These are phyloP conservation scores for Myripristis murdjan DNA, from an alignment of 2,797 vertebrate species.

Conservation along the genomic window DNA sequence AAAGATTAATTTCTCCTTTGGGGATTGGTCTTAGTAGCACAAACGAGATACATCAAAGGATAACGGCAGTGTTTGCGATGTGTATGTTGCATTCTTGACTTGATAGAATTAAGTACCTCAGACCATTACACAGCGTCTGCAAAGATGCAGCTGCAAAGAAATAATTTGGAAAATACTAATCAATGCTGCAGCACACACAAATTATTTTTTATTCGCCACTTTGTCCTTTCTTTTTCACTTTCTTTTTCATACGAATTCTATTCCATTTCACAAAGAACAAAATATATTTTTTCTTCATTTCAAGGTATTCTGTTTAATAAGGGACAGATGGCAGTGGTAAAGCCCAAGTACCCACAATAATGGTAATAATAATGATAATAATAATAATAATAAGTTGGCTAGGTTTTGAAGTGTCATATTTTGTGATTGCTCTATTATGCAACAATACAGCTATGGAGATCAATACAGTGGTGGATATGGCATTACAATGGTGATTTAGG, in stretches of 20 bases:
- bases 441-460: neutral
- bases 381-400: no score
- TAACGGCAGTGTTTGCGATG: neutral
- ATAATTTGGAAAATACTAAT: neutral
- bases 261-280: neutral
- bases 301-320: conserved; percentile 19
- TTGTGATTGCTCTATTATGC: neutral
- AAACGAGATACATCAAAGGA: neutral
- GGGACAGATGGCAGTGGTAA: conserved; percentile 4
- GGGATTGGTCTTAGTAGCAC: neutral
- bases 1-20: neutral
- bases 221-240: neutral
- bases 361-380: no score
- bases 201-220: neutral
- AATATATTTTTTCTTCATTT: neutral
- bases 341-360: neutral
- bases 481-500: conserved; percentile 53
- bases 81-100: neutral
- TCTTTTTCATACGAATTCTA: neutral
- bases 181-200: neutral
- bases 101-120: neutral
- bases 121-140: neutral
- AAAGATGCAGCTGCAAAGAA: neutral
- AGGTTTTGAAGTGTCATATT: conserved; percentile 27
- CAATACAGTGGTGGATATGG: conserved; percentile 47